These are phyloP conservation scores for Leptothorax acervorum DNA, from an alignment of 2,888 invertebrate species.

Conservation along the genomic window DNA sequence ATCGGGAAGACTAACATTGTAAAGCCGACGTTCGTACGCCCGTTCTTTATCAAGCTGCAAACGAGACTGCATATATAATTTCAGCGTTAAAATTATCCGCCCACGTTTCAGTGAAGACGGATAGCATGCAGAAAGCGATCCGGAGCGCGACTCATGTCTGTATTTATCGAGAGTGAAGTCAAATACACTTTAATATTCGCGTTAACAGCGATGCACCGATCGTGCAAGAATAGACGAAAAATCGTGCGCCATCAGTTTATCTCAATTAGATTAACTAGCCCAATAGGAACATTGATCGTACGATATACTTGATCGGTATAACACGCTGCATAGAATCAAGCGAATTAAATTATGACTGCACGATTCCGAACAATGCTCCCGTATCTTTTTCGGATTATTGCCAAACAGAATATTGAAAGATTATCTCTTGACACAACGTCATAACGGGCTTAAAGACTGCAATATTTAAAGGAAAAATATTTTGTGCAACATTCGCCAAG, in stretches of 20 bases:
- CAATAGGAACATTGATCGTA: not conserved
- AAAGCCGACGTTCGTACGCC: constrained; percentile 21
- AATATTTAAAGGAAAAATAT: not conserved
- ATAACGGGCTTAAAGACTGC: not conserved
- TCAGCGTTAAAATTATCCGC: constrained; percentile 69
- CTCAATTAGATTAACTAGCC: not conserved
- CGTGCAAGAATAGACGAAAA: not conserved
- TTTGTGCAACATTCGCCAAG: not conserved
- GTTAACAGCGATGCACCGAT: not conserved
- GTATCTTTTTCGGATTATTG: not conserved
- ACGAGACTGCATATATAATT: constrained; percentile 59
- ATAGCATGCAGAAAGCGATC: constrained; percentile 43
- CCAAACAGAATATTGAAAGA: not conserved
- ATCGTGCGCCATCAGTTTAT: not conserved
- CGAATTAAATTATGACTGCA: not conserved
- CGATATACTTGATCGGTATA: not conserved
- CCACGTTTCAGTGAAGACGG: constrained; percentile 48
- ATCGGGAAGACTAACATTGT: constrained; percentile 57
- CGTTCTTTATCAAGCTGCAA: constrained; percentile 44
- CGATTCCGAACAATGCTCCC: not conserved
- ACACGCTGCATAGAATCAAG: not conserved
- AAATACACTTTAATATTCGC: not conserved
- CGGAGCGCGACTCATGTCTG: not conserved
- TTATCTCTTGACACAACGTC: not conserved
- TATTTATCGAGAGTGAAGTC: not conserved